These are phyloP conservation scores for Genyomyrus donnyi DNA, from an alignment of 2,113 vertebrate species.

Conservation along the genomic window DNA sequence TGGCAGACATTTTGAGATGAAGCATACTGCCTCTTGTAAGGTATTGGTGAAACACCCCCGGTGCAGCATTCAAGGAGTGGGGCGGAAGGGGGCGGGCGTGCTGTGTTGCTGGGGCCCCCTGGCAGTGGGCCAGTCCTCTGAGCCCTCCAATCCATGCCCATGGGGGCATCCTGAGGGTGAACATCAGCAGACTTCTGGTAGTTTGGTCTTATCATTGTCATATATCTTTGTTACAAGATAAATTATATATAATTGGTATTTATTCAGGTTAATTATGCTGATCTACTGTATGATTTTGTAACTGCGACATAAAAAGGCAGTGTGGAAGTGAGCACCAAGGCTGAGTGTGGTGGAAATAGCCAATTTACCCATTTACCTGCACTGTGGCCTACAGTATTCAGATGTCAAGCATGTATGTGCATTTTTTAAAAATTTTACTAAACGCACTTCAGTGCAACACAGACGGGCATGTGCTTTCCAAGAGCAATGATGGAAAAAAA, in stretches of 20 bases:
- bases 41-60: not conserved
- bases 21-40: not conserved
- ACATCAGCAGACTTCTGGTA: not conserved
- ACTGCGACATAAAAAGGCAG: not conserved
- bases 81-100: too few relatives aligned
- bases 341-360: not conserved
- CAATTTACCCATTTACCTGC: not conserved
- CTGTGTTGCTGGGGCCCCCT: not conserved
- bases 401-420: not conserved
- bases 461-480: not conserved
- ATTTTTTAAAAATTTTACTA: not conserved
- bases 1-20: not conserved
- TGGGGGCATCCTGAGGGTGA: not conserved
- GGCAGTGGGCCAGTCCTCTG: not conserved
- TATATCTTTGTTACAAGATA: not conserved
- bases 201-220: not conserved
- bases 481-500: not conserved
- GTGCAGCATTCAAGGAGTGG: not conserved
- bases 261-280: not conserved
- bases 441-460: not conserved
- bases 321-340: not conserved
- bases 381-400: not conserved
- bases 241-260: not conserved
- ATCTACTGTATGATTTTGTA: not conserved
- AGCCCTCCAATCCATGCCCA: not conserved